A percentile compares a stretch with the other conserved stretches of the same genome.
phyloP scores from a whole-genome alignment of 2,888 invertebrate species.

The Ethmia dodecea region DNA sequence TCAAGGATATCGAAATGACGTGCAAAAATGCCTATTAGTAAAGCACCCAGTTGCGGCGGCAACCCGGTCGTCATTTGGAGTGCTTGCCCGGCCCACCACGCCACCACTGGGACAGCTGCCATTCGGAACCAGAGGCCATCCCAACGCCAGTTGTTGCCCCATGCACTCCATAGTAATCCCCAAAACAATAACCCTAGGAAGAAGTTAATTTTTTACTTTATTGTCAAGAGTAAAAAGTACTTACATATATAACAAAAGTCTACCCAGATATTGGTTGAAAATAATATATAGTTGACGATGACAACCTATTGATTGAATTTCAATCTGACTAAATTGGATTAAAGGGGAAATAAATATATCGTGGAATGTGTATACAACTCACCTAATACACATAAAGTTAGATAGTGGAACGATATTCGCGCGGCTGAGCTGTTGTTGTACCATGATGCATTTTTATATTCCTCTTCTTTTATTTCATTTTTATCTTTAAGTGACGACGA shows the following conservation, averaged over 20 bases:
- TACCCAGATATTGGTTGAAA: no score
- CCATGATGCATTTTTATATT: slow-evolving; percentile 20
- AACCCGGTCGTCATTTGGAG: slow-evolving; percentile 45
- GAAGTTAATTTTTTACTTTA: no score
- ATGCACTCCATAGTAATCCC: slow-evolving; percentile 50
- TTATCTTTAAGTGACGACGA: no score
- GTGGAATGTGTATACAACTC: slow-evolving; percentile 19
- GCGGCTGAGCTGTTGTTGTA: slow-evolving; percentile 10
- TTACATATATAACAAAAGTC: no score
- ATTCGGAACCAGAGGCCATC: slow-evolving; percentile 52
- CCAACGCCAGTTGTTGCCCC: slow-evolving; percentile 52
- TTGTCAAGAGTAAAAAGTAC: no score
- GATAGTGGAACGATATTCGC: slow-evolving; percentile 24
- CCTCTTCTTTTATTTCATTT: slow-evolving; percentile 18
- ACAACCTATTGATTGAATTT: no score
- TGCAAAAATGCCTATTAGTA: slow-evolving; percentile 55
- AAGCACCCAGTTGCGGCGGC: slow-evolving; percentile 54
- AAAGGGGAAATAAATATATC: no score
- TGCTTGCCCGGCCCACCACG: slow-evolving; percentile 49
- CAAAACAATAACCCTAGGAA: slow-evolving; percentile 46
- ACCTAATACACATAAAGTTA: slow-evolving; percentile 31
- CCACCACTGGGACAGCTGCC: slow-evolving; percentile 37
- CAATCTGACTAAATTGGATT: no score
- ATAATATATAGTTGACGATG: no score
- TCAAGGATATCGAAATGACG: slow-evolving; percentile 52